Percentiles rank a stretch among this genome's conserved stretches.
Evolutionary conservation across 2,113 vertebrate genomes (phyloP).

Genomic region (Tychaedon coryphoeus): DNA sequence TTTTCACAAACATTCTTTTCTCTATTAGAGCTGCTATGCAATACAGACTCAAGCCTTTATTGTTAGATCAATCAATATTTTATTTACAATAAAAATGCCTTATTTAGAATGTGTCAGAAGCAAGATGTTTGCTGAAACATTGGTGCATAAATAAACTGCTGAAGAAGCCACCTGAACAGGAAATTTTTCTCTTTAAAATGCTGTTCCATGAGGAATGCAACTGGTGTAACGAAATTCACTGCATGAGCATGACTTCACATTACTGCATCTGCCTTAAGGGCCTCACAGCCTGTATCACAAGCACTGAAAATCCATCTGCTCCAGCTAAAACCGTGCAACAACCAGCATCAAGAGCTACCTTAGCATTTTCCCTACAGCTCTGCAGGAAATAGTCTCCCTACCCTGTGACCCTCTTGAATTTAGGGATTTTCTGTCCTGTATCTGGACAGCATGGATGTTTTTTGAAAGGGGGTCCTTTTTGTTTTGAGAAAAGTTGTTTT

Average conservation of each 20-base stretch:
- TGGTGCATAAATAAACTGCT: neutral
- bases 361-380: neutral
- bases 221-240: neutral
- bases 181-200: neutral
- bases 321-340: neutral
- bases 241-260: neutral
- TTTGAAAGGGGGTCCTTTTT: neutral
- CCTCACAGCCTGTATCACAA: neutral
- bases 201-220: neutral
- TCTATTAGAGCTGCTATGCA: neutral
- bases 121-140: neutral
- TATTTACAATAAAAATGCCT: neutral
- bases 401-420: neutral
- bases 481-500: neutral
- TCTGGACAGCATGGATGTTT: neutral
- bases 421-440: neutral
- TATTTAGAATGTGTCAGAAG: neutral
- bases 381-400: neutral
- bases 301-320: neutral
- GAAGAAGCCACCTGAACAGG: neutral
- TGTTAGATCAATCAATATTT: neutral
- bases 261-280: neutral
- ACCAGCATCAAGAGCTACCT: neutral
- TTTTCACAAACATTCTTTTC: neutral
- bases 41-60: neutral